A percentile compares a stretch with the other conserved stretches of the same genome.
Conservation (phyloP, 2,113 vertebrate genomes). For the Rhineura floridana region DNA sequence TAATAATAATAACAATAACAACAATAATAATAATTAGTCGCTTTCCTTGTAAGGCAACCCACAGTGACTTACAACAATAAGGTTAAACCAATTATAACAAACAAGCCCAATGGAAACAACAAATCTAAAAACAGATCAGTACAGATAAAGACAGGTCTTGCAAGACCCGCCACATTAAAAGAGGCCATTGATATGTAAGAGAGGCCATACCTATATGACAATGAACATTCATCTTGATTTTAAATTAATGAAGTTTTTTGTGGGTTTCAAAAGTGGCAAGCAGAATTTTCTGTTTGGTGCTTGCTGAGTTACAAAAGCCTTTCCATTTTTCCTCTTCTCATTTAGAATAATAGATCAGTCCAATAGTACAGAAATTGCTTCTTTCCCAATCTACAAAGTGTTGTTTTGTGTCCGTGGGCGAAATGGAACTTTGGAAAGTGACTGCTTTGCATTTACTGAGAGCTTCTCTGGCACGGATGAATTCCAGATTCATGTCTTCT, state of each 20-base stretch:
- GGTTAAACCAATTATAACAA: too few species aligned
- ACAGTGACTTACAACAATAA: too few species aligned
- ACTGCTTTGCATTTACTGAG: conserved; percentile 96
- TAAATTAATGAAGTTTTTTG: not conserved
- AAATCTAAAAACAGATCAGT: too few species aligned
- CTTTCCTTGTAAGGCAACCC: too few species aligned
- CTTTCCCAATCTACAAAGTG: conserved; percentile 96
- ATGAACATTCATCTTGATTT: too few species aligned
- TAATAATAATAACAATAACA: too few species aligned
- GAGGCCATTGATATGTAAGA: too few species aligned
- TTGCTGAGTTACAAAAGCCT: conserved; percentile 6
- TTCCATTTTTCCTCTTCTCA: conserved; percentile 20
- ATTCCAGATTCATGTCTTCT: conserved; percentile 98
- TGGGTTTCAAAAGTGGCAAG: not conserved
- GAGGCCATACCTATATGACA: too few species aligned
- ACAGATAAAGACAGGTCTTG: too few species aligned
- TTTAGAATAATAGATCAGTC: conserved; percentile 89
- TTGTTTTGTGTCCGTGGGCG: conserved; percentile 93
- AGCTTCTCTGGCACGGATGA: conserved; percentile 94
- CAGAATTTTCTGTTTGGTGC: not conserved
- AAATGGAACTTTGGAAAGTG: conserved; percentile 87
- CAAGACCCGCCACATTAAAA: too few species aligned
- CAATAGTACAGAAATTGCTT: conserved; percentile 86
- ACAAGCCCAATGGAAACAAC: too few species aligned
- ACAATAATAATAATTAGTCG: too few species aligned